A percentile compares a stretch with the other conserved stretches of the same genome.
These are phyloP conservation scores for Paramuricea clavata DNA, from an alignment of 92 coral and sea anemone species.

Conservation along the genomic window DNA sequence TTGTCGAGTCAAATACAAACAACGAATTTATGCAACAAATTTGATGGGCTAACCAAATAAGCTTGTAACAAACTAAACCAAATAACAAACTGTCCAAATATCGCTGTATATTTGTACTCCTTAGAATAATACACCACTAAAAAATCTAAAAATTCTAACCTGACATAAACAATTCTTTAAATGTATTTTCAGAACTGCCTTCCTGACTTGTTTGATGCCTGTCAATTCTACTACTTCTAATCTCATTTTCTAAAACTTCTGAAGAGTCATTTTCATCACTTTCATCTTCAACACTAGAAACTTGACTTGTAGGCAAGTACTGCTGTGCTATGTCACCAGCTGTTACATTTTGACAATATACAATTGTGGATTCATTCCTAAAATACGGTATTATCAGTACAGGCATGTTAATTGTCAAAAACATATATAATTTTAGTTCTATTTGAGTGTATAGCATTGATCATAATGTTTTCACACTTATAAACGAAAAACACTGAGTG, in stretches of 20 bases:
- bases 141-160: constrained; percentile 22
- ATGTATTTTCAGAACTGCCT: constrained; percentile 18
- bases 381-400: too few species aligned
- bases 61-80: too few species aligned
- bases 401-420: background rate
- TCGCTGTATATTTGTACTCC: too few species aligned
- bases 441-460: too few species aligned
- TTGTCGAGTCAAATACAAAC: too few species aligned
- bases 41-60: too few species aligned
- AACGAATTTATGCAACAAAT: too few species aligned
- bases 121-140: too few species aligned
- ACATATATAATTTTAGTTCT: background rate
- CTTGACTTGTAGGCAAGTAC: constrained; percentile 16
- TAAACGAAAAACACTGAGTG: too few species aligned
- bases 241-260: constrained; percentile 14
- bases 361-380: constrained; percentile 39
- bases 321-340: constrained; percentile 36
- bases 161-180: constrained; percentile 42
- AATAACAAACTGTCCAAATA: too few species aligned
- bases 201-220: constrained; percentile 19
- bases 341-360: constrained; percentile 29
- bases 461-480: too few species aligned
- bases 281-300: constrained; percentile 46
- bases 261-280: constrained; percentile 27
- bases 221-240: constrained; percentile 15